Evolutionary conservation across 92 coral and sea anemone species (phyloP).

Genomic region (Actinernus sp.): DNA sequence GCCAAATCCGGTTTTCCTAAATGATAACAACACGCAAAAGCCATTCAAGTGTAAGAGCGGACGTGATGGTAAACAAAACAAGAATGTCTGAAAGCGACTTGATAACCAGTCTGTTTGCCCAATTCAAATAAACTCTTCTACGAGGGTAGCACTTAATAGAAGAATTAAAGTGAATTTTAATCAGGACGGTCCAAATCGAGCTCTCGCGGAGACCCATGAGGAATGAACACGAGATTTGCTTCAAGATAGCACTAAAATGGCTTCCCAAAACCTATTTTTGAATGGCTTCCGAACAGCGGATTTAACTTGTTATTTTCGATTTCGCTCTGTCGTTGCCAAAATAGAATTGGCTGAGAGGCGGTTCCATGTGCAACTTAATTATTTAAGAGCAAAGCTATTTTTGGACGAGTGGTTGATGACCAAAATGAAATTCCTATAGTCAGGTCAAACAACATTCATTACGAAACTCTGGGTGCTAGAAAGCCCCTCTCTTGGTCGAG

Average conservation of each 20-base stretch:
- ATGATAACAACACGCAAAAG: too few species aligned
- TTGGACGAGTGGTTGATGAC: not conserved
- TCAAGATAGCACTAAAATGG: not conserved
- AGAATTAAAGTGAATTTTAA: slow-evolving; percentile 5
- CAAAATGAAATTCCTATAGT: not conserved
- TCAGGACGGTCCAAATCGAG: not conserved
- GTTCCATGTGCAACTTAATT: not conserved
- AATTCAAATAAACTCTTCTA: not conserved
- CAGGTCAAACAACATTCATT: not conserved
- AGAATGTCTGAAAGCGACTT: too few species aligned
- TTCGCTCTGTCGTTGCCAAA: too few species aligned
- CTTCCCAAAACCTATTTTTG: not conserved
- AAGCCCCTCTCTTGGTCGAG: too few species aligned
- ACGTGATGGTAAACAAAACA: too few species aligned
- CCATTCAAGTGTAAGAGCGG: too few species aligned
- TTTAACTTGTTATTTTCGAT: too few species aligned
- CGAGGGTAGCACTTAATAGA: not conserved
- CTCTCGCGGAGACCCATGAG: not conserved
- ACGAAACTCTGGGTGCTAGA: too few species aligned
- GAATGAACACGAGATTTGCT: not conserved
- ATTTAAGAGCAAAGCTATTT: slow-evolving; percentile 1
- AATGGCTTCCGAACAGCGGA: not conserved
- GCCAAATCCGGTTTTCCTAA: too few species aligned
- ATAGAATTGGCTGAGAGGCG: not conserved
- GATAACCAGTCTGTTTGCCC: slow-evolving; percentile 1